These are phyloP conservation scores for Porites lobata DNA, from an alignment of 92 coral and sea anemone species.

Conservation along the genomic window DNA sequence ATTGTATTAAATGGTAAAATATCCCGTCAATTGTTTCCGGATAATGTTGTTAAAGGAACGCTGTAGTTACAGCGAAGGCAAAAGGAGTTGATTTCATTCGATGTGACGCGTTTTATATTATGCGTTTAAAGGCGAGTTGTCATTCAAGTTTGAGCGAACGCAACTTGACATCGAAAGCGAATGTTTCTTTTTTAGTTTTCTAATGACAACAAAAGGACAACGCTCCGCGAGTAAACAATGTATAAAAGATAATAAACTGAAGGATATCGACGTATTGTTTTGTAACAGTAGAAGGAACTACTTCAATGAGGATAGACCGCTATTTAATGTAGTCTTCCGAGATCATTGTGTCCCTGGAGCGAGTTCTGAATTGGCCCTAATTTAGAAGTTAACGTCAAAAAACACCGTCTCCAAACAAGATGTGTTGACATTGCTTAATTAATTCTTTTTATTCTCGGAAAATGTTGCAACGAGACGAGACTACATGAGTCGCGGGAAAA, in stretches of 20 bases:
- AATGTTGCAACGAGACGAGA: neutral
- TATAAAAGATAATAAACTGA: constrained; percentile 73
- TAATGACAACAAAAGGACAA: constrained; percentile 51
- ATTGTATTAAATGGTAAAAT: neutral
- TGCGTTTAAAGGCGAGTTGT: neutral
- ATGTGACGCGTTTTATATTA: neutral
- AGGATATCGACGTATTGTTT: constrained; percentile 79
- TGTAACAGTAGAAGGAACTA: constrained; percentile 19
- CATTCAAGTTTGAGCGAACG: neutral
- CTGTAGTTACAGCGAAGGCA: constrained; percentile 5
- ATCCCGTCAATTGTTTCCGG: constrained; percentile 22
- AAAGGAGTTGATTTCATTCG: neutral
- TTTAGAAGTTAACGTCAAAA: constrained; percentile 21
- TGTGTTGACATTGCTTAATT: constrained; percentile 5
- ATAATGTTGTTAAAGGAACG: neutral
- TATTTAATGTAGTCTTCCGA: constrained; percentile 32
- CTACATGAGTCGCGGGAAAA: neutral
- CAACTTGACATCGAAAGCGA: neutral
- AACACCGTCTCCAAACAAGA: neutral
- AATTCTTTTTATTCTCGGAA: neutral
- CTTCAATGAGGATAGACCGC: constrained; percentile 30
- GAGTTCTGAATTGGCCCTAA: constrained; percentile 19
- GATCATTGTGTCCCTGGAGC: constrained; percentile 15
- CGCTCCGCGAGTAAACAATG: constrained; percentile 72
- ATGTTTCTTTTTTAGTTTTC: constrained; percentile 22